Percentiles rank a stretch among this genome's conserved stretches.
Conservation (phyloP, 2,113 vertebrate genomes). For the Pristiophorus japonicus region DNA sequence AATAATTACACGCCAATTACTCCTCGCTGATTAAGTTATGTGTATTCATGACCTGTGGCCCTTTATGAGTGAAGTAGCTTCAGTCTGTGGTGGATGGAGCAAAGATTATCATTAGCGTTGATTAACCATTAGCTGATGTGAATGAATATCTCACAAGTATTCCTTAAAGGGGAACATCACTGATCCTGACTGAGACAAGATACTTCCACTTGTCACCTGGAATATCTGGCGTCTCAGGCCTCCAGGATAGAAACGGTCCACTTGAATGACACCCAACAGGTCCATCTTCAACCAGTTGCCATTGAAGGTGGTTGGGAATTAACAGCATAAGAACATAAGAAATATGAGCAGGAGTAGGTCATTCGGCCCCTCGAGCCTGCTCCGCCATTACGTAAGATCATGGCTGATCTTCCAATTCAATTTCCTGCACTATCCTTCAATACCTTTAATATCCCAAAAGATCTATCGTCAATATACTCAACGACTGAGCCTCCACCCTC, state of each 20-base stretch:
- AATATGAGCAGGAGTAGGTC: too few species aligned
- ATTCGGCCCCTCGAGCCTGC: too few species aligned
- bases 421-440: too few species aligned
- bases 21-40: conserved; percentile 13
- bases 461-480: too few species aligned
- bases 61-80: neutral
- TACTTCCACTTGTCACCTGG: neutral
- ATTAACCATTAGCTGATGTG: conserved; percentile 24
- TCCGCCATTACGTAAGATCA: too few species aligned
- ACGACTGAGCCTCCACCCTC: too few species aligned
- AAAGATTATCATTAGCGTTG: conserved; percentile 13
- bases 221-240: neutral
- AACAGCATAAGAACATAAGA: too few species aligned
- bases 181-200: neutral
- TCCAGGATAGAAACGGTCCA: neutral
- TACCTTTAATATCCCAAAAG: too few species aligned
- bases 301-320: neutral
- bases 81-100: neutral
- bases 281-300: neutral
- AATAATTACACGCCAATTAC: conserved; percentile 27
- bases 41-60: conserved; percentile 32
- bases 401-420: too few species aligned
- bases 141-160: conserved; percentile 20
- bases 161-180: neutral
- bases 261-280: neutral